Conservation (phyloP, 2,797 vertebrate genomes). For the Alcedo atthis region DNA sequence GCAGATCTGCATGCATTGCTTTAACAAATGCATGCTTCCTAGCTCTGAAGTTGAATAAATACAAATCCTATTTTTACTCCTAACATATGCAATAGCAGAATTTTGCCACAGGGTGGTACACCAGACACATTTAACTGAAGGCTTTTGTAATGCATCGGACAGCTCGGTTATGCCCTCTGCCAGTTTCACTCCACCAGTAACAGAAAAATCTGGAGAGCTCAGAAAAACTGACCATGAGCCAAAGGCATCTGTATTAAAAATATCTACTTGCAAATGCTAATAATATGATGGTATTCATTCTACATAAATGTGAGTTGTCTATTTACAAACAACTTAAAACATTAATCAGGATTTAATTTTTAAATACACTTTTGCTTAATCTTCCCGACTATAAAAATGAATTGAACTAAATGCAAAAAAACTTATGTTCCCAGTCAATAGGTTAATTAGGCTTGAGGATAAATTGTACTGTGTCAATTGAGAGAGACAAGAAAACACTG, state of each 20-base stretch:
- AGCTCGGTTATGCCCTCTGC: conserved; percentile 77
- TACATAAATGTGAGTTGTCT: fast-evolving
- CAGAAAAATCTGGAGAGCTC: conserved; percentile 81
- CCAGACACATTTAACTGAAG: conserved; percentile 85
- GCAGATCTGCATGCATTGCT: conserved; percentile 9
- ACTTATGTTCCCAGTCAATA: neutral
- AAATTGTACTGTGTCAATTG: neutral
- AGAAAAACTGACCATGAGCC: conserved; percentile 76
- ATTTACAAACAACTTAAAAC: neutral
- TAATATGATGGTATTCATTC: neutral
- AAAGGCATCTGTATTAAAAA: conserved; percentile 39
- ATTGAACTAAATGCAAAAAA: neutral
- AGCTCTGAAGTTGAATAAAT: neutral
- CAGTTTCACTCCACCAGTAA: conserved; percentile 77
- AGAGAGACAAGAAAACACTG: neutral
- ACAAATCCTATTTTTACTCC: neutral
- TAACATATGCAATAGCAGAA: conserved; percentile 84
- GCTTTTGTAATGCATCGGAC: conserved; percentile 79
- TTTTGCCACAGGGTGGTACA: conserved; percentile 93
- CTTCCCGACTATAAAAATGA: neutral
- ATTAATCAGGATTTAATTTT: neutral
- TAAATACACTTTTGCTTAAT: neutral
- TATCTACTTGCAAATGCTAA: neutral
- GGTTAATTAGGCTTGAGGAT: neutral
- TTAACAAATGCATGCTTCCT: neutral